Evolutionary conservation across 2,113 vertebrate species (phyloP), one percentile per base, ranked within the genome.

Genomic region (Osmerus eperlanus): DNA sequence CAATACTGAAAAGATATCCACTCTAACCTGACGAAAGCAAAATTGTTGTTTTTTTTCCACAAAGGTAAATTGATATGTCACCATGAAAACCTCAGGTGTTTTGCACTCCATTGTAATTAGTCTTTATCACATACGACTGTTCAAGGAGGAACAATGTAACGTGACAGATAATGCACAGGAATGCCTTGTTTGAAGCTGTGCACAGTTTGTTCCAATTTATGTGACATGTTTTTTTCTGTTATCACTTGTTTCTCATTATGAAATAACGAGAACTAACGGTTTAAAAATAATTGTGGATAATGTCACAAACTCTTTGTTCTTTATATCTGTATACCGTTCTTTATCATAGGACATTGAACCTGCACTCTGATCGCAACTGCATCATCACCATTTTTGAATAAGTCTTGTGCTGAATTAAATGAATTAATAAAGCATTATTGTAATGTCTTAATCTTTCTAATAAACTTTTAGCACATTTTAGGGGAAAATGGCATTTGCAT

Each of bases 11-110:
- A 86, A 81, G 76, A 86, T 85, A 70, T 78, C 75, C 87, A 87
- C 88, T 88, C 80, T 79, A 85, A 81, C 72, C 77, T 13, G 75
- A 86, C 85, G 84, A 86, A 88, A 89, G 83, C 88, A 84, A 89
- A 86, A 73, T 47, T 84, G 73, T 87, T 85, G 81, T 77, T 75
- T 87, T 84, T 87, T 87, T 78, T 87, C 78, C 86, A 87, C 85
- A 78, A 86, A 86, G 86, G 87, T 84, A 84, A 91, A 87, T 86
- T 80, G 79, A 85, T 85, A 86, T 80, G 81, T 90, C 86, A 83
- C 88, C 89, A 89, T 89, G 78, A 91, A 84, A 85, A 89, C 93
- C 91, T 96, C 92, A 86, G 90, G 84, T 90, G 88, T 92, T 93
- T 90, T 93, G 87, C 86, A 89, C 93, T 93, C 89, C 88, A 89